A percentile compares a stretch with the other conserved stretches of the same genome.
Conservation (phyloP, 2,888 invertebrate species). For the Octodonta nipae region DNA sequence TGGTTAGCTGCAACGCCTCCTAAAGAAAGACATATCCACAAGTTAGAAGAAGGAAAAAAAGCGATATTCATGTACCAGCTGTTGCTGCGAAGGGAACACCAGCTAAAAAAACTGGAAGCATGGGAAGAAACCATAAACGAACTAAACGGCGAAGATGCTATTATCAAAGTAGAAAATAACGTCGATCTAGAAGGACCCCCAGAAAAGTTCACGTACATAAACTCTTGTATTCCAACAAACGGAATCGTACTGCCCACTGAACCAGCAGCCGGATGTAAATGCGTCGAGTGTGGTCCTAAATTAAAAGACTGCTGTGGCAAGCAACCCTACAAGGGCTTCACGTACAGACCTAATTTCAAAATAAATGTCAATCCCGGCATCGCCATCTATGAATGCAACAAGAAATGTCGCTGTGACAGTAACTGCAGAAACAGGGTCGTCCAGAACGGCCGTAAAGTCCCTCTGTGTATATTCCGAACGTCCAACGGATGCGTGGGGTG, state of each 20-base stretch:
- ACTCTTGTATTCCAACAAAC: slow-evolving; percentile 56
- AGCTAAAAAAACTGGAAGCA: slow-evolving; percentile 45
- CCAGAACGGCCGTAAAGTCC: slow-evolving; percentile 63
- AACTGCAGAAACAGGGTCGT: slow-evolving; percentile 81
- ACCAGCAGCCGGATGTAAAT: slow-evolving; percentile 73
- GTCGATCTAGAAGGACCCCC: slow-evolving; percentile 75
- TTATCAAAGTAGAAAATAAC: slow-evolving; percentile 63
- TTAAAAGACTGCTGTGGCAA: slow-evolving; percentile 53
- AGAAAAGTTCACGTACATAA: slow-evolving; percentile 69
- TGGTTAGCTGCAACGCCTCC: slow-evolving; percentile 36
- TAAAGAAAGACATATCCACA: slow-evolving; percentile 32
- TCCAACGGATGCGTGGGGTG: slow-evolving; percentile 89
- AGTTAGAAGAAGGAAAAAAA: slow-evolving; percentile 41
- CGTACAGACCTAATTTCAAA: slow-evolving; percentile 55
- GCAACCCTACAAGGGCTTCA: slow-evolving; percentile 45
- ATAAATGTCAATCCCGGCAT: slow-evolving; percentile 61
- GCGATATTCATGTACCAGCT: slow-evolving; percentile 36
- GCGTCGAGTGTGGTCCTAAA: slow-evolving; percentile 45
- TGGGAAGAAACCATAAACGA: slow-evolving; percentile 68
- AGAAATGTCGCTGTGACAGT: slow-evolving; percentile 62
- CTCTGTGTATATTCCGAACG: slow-evolving; percentile 76
- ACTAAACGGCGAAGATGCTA: slow-evolving; percentile 51
- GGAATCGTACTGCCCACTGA: slow-evolving; percentile 63
- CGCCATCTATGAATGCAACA: slow-evolving; percentile 89
- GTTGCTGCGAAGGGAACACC: slow-evolving; percentile 40